These are phyloP conservation scores for Chrosomus eos DNA, from an alignment of 2,797 vertebrate genomes.

Conservation along the genomic window DNA sequence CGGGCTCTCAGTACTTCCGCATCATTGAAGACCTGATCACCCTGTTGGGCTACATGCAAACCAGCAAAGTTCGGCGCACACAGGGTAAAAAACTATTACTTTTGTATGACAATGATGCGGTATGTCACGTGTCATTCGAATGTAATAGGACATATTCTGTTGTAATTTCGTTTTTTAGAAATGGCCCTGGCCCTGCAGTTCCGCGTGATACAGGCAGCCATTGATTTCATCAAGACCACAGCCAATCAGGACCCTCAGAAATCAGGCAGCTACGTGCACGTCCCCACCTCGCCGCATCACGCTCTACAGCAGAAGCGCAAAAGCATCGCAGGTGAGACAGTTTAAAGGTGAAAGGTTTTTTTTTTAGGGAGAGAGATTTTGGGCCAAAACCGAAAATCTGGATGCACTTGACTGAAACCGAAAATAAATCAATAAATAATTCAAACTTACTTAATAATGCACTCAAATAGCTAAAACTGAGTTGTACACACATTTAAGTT, in stretches of 20 bases:
- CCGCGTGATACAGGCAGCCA: slow-evolving; percentile 90
- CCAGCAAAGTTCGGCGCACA: slow-evolving; percentile 90
- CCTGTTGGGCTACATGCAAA: slow-evolving; percentile 93
- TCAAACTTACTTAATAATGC: background rate
- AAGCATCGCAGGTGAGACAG: slow-evolving; percentile 88
- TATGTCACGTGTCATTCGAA: background rate
- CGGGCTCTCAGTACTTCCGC: slow-evolving; percentile 97
- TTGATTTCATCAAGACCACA: slow-evolving; percentile 94
- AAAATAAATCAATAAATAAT: background rate
- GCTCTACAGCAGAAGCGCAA: slow-evolving; percentile 86
- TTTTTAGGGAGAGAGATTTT: background rate
- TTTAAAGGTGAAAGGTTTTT: background rate
- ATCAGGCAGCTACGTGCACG: slow-evolving; percentile 71
- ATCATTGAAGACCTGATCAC: slow-evolving; percentile 98
- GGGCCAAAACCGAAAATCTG: background rate
- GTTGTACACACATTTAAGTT: background rate
- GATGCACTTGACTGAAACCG: background rate
- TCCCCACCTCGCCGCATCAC: slow-evolving; percentile 74
- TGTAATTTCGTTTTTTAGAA: slow-evolving; percentile 71
- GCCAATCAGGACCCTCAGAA: slow-evolving; percentile 87
- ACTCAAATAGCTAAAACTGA: background rate
- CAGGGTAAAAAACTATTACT: slow-evolving; percentile 79
- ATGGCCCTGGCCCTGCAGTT: slow-evolving; percentile 94
- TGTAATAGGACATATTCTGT: background rate
- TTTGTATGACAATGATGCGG: background rate